Evolutionary conservation across 1,140 invertebrate genomes (phyloP).

Genomic region (Globodera rostochiensis): DNA sequence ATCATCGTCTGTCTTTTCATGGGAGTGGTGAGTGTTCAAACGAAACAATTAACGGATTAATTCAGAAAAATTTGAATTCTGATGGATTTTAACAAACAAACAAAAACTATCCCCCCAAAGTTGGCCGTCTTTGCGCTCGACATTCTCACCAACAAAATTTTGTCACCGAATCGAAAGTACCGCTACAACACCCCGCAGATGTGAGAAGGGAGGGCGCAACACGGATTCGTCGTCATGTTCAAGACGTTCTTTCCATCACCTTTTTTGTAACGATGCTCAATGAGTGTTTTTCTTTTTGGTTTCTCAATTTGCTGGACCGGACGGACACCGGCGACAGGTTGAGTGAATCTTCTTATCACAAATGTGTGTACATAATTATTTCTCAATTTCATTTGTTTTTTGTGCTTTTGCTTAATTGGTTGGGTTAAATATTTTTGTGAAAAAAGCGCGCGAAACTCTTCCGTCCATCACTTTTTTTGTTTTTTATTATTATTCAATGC

Average conservation of each 20-base stretch:
- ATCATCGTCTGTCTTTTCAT: slow-evolving; percentile 44
- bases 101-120: neutral
- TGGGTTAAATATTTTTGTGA: too few relatives aligned
- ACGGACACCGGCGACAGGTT: too few relatives aligned
- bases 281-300: neutral
- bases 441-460: too few relatives aligned
- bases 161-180: slow-evolving; percentile 36
- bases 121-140: slow-evolving; percentile 45
- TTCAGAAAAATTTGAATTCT: neutral
- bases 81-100: too few relatives aligned
- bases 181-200: slow-evolving; percentile 21
- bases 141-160: slow-evolving; percentile 44
- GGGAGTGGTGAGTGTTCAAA: slow-evolving; percentile 26
- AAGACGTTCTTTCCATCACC: neutral
- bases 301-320: too few relatives aligned
- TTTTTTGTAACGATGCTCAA: neutral
- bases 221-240: neutral
- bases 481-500: too few relatives aligned
- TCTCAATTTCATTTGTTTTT: too few relatives aligned
- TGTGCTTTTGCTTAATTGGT: too few relatives aligned
- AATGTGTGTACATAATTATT: too few relatives aligned
- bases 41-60: neutral
- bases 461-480: too few relatives aligned
- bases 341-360: too few relatives aligned
- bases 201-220: neutral